Conservation (phyloP, 2,113 vertebrate species). For the Natator depressus region DNA sequence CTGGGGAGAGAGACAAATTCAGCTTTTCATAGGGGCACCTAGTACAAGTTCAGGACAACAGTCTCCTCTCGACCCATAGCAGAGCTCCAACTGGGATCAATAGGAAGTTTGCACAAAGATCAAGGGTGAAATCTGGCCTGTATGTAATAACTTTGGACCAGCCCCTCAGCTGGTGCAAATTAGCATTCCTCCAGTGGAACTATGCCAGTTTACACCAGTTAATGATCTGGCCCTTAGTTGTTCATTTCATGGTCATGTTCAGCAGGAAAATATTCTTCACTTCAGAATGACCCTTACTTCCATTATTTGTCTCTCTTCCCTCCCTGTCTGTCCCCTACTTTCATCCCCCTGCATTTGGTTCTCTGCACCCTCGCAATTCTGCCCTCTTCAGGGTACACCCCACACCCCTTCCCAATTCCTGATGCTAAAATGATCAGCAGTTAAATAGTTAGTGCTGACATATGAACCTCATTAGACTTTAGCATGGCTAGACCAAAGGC, state of each 20-base stretch:
- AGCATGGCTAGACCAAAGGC: not conserved
- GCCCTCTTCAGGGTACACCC: not conserved
- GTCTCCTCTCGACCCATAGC: not conserved
- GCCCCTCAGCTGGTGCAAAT: not conserved
- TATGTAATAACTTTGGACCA: not conserved
- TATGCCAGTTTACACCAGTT: not conserved
- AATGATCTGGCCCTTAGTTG: not conserved
- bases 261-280: not conserved
- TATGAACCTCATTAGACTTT: not conserved
- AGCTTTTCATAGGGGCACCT: not conserved
- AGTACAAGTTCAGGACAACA: not conserved
- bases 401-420: not conserved
- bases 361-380: not conserved
- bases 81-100: not conserved
- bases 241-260: fast-evolving
- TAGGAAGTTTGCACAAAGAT: not conserved
- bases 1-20: not conserved
- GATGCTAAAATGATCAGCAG: not conserved
- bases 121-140: not conserved
- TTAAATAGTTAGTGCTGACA: not conserved
- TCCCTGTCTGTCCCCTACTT: not conserved
- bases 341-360: not conserved
- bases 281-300: not conserved
- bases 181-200: not conserved
- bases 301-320: not conserved